Conservation (phyloP, 2,888 invertebrate species). For the Troilus luridus region DNA sequence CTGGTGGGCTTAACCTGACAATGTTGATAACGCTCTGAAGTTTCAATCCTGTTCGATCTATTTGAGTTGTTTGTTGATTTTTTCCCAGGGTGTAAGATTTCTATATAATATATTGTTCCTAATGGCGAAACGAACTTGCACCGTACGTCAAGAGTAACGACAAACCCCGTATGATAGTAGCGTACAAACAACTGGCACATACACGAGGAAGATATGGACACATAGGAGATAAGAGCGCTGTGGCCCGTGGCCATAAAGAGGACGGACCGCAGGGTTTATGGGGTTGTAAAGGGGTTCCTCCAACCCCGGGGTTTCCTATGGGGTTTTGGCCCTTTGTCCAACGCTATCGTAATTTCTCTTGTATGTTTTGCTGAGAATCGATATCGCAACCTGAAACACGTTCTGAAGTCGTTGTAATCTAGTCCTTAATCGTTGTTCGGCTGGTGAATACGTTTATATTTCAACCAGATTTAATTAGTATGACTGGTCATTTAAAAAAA, state of each 20-base stretch:
- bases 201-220: neutral
- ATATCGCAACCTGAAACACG: neutral
- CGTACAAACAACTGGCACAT: neutral
- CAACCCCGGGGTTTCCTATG: neutral
- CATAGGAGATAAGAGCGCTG: neutral
- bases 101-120: too few species aligned
- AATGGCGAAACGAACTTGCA: neutral
- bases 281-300: neutral
- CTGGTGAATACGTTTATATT: too few species aligned
- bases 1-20: too few species aligned
- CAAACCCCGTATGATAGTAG: neutral
- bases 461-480: too few species aligned
- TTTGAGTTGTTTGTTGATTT: neutral
- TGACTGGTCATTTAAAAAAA: too few species aligned
- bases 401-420: too few species aligned
- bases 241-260: neutral
- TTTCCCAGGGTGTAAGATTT: neutral
- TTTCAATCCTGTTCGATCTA: neutral
- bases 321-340: neutral
- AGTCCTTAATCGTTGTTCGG: too few species aligned
- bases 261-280: neutral
- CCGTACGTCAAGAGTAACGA: neutral
- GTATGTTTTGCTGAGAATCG: neutral
- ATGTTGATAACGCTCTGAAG: neutral
- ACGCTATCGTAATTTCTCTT: neutral